These are phyloP conservation scores for Pocillopora damicornis DNA, from an alignment of 64 coral and sea anemone genomes.

Conservation along the genomic window DNA sequence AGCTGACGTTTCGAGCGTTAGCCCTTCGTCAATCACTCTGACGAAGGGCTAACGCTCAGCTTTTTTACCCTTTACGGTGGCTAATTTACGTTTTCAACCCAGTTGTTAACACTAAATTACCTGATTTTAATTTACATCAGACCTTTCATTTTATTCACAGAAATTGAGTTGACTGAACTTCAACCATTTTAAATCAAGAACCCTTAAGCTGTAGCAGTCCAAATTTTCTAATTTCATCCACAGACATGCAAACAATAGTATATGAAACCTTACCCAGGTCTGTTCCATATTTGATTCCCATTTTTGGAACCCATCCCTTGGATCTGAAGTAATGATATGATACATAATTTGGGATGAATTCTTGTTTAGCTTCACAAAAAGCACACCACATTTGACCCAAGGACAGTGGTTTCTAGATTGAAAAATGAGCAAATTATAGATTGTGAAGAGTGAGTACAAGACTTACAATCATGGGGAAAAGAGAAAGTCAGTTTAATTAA, in stretches of 20 bases:
- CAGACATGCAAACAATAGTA: not conserved
- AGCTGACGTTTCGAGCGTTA: too few relatives aligned
- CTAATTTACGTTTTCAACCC: too few relatives aligned
- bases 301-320: conserved; percentile 91
- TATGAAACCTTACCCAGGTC: conserved; percentile 77
- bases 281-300: conserved; percentile 92
- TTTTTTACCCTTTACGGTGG: too few relatives aligned
- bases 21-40: too few relatives aligned
- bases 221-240: not conserved
- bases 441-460: too few relatives aligned
- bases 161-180: too few relatives aligned
- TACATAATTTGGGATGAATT: conserved; percentile 81
- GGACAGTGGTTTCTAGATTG: conserved; percentile 64
- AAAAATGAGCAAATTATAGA: not conserved
- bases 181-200: not conserved
- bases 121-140: too few relatives aligned
- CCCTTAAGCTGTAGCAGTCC: not conserved
- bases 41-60: too few relatives aligned
- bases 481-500: not conserved
- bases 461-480: too few relatives aligned
- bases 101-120: too few relatives aligned
- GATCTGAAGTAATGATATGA: conserved; percentile 94
- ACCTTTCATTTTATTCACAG: too few relatives aligned
- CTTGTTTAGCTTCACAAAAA: conserved; percentile 69
- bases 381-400: conserved; percentile 79